Evolutionary conservation across 2,888 invertebrate genomes (phyloP).

Genomic region (Spilarctia lutea): DNA sequence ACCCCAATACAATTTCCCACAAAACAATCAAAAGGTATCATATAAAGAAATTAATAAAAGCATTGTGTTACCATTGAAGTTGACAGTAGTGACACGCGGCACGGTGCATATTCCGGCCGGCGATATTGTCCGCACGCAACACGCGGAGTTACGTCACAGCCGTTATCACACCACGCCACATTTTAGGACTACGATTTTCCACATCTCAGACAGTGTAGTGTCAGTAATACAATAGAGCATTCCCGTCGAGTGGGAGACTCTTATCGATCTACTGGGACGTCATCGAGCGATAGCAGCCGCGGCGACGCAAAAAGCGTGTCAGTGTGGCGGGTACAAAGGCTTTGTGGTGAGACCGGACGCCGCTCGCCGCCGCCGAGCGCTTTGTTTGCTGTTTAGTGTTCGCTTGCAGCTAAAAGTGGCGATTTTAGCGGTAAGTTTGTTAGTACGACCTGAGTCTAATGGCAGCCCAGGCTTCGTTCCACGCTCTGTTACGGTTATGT

Average conservation of each 20-base stretch:
- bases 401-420: constrained; percentile 76
- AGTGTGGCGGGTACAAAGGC: constrained; percentile 82
- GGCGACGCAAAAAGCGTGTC: constrained; percentile 85
- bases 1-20: constrained; percentile 20
- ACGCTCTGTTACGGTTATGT: constrained; percentile 48
- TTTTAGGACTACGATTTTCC: constrained; percentile 82
- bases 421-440: constrained; percentile 73
- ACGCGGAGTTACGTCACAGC: constrained; percentile 54
- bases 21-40: constrained; percentile 38
- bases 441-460: constrained; percentile 56
- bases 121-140: constrained; percentile 54
- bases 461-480: constrained; percentile 39
- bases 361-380: constrained; percentile 77
- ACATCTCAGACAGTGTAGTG: constrained; percentile 83
- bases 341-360: constrained; percentile 83
- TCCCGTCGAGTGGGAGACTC: constrained; percentile 83
- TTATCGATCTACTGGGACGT: constrained; percentile 86
- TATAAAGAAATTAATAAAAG: constrained; percentile 44
- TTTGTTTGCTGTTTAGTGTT: constrained; percentile 84
- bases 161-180: constrained; percentile 59
- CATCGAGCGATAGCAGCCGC: constrained; percentile 84
- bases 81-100: constrained; percentile 43
- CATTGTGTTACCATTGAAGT: constrained; percentile 39
- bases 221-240: constrained; percentile 83
- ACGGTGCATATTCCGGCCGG: constrained; percentile 41